Evolutionary conservation across 2,113 vertebrate genomes (phyloP).

Genomic region (Chlamydotis undulata): DNA sequence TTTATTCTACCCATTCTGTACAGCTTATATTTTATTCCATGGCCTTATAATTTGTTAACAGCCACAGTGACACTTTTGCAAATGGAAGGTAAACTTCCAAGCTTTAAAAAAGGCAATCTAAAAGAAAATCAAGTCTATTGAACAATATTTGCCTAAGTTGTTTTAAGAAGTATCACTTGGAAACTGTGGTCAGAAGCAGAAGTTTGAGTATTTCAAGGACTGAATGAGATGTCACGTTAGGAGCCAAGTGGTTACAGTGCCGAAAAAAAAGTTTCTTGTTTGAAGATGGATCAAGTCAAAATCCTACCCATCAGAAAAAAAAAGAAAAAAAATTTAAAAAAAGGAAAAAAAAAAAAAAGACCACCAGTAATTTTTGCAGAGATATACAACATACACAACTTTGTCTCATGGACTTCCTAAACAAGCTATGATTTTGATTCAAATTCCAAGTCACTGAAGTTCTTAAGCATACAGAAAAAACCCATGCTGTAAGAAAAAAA

Average conservation of each 20-base stretch:
- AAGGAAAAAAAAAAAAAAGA: background rate
- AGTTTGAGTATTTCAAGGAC: background rate
- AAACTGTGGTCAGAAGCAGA: background rate
- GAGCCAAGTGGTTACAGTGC: background rate
- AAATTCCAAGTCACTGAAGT: background rate
- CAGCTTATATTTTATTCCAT: background rate
- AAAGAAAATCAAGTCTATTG: background rate
- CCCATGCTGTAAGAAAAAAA: background rate
- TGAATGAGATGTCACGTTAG: background rate
- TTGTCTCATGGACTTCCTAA: background rate
- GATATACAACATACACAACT: background rate
- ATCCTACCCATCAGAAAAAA: accelerated
- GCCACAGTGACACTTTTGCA: background rate
- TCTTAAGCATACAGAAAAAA: background rate
- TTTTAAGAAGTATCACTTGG: background rate
- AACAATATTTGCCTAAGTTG: background rate
- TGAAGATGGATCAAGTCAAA: background rate
- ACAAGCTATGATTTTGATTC: background rate
- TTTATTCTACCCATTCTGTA: background rate
- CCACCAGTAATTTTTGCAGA: background rate
- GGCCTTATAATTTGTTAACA: background rate
- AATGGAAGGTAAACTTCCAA: background rate
- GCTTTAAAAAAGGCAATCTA: background rate
- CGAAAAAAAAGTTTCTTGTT: background rate
- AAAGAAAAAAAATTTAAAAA: background rate